Percentiles rank a stretch among this genome's conserved stretches.
These are phyloP conservation scores for Acronicta aceris DNA, from an alignment of 2,888 invertebrate species.

Conservation along the genomic window DNA sequence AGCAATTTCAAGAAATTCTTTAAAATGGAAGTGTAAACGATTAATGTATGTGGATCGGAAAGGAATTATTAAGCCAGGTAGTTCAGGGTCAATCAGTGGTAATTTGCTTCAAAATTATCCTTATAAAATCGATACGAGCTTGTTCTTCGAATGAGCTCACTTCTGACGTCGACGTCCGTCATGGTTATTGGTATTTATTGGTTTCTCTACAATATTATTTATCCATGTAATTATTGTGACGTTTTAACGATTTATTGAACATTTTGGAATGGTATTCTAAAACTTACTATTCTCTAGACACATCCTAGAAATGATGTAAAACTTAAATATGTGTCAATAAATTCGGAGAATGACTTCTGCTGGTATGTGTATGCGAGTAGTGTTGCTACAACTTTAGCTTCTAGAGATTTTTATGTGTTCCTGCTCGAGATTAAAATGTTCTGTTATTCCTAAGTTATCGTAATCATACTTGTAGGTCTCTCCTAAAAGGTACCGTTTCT, in stretches of 20 bases:
- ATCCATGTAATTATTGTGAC: constrained; percentile 3
- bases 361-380: no score
- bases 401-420: no score
- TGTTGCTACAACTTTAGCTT: no score
- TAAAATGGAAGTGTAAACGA: constrained; percentile 1
- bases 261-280: not conserved
- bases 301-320: no score
- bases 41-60: constrained; percentile 20
- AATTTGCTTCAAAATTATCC: constrained; percentile 28
- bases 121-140: constrained; percentile 23
- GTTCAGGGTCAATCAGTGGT: constrained; percentile 13
- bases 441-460: constrained; percentile 5
- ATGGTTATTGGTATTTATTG: constrained; percentile 5
- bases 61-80: constrained; percentile 15
- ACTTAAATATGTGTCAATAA: no score
- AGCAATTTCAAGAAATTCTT: constrained; percentile 5
- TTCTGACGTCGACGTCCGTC: constrained; percentile 23
- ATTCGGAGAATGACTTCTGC: no score
- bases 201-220: constrained; percentile 8
- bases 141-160: constrained; percentile 24
- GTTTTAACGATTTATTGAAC: not conserved
- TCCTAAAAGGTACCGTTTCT: no score
- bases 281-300: no score
- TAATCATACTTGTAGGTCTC: no score
- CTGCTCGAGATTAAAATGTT: no score